Evolutionary conservation across 1,140 invertebrate genomes (phyloP).

Genomic region (Lucilia sericata): DNA sequence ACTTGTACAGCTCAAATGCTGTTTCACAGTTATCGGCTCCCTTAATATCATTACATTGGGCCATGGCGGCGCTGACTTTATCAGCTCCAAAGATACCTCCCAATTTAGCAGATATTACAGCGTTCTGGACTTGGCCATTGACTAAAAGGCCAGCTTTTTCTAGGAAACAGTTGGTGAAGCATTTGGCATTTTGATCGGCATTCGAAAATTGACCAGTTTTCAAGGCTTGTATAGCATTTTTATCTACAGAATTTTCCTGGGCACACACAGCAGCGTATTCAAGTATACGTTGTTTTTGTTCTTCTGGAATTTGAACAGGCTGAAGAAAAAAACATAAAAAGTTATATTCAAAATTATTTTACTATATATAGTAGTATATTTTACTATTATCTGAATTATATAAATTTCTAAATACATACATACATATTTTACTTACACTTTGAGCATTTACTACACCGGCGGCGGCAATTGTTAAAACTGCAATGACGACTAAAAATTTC

Average conservation of each 20-base stretch:
- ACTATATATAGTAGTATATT: no score
- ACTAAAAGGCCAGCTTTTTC: conserved; percentile 14
- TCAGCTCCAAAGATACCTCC: neutral
- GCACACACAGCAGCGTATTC: neutral
- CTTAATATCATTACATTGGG: conserved; percentile 31
- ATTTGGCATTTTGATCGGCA: conserved; percentile 35
- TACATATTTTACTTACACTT: neutral
- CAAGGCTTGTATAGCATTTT: neutral
- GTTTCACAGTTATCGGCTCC: conserved; percentile 39
- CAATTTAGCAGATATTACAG: neutral
- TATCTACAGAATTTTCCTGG: neutral
- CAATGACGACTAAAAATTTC: neutral
- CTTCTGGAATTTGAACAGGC: neutral
- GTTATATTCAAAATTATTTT: neutral
- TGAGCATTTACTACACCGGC: neutral
- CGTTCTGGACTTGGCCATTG: conserved; percentile 8
- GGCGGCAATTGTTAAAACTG: neutral
- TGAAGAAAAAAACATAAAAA: neutral
- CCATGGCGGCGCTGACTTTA: neutral
- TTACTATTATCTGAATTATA: neutral
- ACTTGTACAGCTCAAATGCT: conserved; percentile 39
- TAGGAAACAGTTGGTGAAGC: conserved; percentile 35
- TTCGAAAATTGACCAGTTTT: conserved; percentile 4
- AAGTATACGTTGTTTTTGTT: neutral
- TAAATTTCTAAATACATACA: neutral